phyloP scores from a whole-genome alignment of 2,113 vertebrate species.

The Felis catus region F.catus_Fca126_mat1.0 CM031412.1:201944501-201945000 shows the following conservation, averaged over 20 bases:
- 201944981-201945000: background rate
- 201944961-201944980: background rate
- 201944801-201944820: background rate
- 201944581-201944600: too few relatives aligned
- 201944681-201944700: too few relatives aligned
- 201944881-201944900: background rate
- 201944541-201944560: background rate
- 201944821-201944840: background rate
- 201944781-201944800: too few relatives aligned
- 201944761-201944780: too few relatives aligned
- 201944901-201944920: background rate
- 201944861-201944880: background rate
- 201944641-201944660: too few relatives aligned
- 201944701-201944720: too few relatives aligned
- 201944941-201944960: background rate
- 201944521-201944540: background rate
- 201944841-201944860: background rate
- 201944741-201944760: too few relatives aligned
- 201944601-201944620: too few relatives aligned
- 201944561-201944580: background rate
- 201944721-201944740: too few relatives aligned
- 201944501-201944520: background rate
- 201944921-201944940: background rate
- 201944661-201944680: too few relatives aligned
- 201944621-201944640: too few relatives aligned